These are phyloP conservation scores for Dinocampus coccinellae DNA, from an alignment of 2,888 invertebrate genomes.

Conservation along the genomic window DNA sequence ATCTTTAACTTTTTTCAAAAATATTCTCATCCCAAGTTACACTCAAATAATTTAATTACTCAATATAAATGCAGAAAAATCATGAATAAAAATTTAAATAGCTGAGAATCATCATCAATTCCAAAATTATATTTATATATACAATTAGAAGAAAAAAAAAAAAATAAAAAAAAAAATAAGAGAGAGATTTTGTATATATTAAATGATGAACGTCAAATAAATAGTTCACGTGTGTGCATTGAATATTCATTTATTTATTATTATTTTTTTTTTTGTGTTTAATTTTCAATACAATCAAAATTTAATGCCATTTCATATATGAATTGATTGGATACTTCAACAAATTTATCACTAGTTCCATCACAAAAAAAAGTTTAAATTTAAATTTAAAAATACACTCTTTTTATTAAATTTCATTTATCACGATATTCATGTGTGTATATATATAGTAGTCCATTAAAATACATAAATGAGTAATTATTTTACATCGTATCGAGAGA, in stretches of 20 bases:
- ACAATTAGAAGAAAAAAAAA: not conserved
- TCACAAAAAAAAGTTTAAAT: not conserved
- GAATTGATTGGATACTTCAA: no score
- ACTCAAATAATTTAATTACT: no score
- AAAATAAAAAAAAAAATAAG: not conserved
- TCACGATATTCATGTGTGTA: not conserved
- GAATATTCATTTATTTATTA: not conserved
- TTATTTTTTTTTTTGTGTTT: no score
- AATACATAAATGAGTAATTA: not conserved
- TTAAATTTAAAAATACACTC: not conserved
- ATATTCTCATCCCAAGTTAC: no score
- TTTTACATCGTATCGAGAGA: not conserved
- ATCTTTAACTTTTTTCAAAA: no score
- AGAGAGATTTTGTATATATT: constrained; percentile 29
- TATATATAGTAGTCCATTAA: not conserved
- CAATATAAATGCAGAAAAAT: no score
- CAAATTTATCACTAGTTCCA: not conserved
- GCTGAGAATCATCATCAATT: no score
- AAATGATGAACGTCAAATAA: constrained; percentile 2
- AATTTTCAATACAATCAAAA: not conserved
- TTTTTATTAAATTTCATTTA: not conserved
- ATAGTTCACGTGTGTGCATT: constrained; percentile 1
- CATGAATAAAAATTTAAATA: no score
- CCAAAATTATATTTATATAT: no score
- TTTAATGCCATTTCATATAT: no score